Conservation (phyloP, 2,113 vertebrate species). For the Scalopus aquaticus region DNA sequence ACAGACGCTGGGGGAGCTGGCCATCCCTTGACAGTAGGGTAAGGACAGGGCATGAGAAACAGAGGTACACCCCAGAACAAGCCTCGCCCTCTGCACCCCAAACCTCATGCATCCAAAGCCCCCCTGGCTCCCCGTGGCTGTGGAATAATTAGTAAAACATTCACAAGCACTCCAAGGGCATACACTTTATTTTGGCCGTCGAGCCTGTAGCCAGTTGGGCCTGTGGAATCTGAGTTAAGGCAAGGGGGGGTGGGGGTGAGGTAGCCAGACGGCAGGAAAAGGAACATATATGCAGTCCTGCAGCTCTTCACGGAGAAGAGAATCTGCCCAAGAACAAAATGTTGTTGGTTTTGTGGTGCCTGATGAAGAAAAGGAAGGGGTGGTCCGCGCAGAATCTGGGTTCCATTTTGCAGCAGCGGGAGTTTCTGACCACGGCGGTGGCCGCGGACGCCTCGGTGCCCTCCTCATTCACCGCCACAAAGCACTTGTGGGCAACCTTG, state of each 20-base stretch:
- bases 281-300: rapidly evolving
- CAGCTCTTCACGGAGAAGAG: constrained; percentile 77
- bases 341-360: constrained; percentile 75
- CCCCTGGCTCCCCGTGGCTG: neutral
- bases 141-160: neutral
- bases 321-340: constrained; percentile 87
- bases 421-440: constrained; percentile 83
- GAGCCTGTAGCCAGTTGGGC: neutral
- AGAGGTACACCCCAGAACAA: neutral
- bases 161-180: neutral
- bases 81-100: neutral
- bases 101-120: neutral
- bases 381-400: constrained; percentile 76
- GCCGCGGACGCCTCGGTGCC: constrained; percentile 93
- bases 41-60: neutral
- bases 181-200: neutral
- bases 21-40: too few species aligned
- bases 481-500: constrained; percentile 93
- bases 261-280: rapidly evolving
- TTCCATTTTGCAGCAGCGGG: constrained; percentile 63
- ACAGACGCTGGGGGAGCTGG: neutral
- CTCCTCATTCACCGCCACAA: constrained; percentile 94
- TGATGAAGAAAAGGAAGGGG: constrained; percentile 88
- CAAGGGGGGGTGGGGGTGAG: too few species aligned
- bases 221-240: neutral